Evolutionary conservation across 1,140 invertebrate species (phyloP).

Genomic region (Muscidifurax raptorellus): DNA sequence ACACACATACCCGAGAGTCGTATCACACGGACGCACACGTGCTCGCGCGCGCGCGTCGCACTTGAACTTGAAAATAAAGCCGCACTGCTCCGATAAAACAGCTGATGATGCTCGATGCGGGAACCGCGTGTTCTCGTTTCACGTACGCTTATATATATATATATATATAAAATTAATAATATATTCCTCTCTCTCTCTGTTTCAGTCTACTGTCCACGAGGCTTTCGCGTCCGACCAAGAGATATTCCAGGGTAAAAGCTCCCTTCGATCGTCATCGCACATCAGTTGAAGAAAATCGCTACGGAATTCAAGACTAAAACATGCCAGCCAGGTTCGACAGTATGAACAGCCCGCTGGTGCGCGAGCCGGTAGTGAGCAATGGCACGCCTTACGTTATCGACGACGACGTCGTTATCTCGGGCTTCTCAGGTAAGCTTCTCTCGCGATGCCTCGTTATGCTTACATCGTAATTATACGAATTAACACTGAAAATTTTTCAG

Average conservation of each 20-base stretch:
- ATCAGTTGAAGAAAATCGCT: background rate
- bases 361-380: conserved; percentile 60
- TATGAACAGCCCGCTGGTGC: conserved; percentile 65
- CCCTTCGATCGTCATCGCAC: too few species aligned
- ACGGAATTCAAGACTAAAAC: conserved; percentile 55
- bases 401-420: conserved; percentile 91
- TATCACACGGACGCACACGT: background rate
- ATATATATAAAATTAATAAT: background rate
- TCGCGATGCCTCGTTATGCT: too few species aligned
- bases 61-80: conserved; percentile 39
- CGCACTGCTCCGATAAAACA: background rate
- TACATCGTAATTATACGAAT: too few species aligned
- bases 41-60: background rate
- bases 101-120: background rate
- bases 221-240: conserved; percentile 58
- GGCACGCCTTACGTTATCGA: conserved; percentile 65
- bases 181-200: conserved; percentile 55
- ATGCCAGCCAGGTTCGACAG: conserved; percentile 80
- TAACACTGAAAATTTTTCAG: too few species aligned
- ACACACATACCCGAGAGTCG: background rate
- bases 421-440: conserved; percentile 82
- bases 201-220: conserved; percentile 67
- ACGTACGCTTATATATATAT: too few species aligned
- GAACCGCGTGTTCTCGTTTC: background rate
- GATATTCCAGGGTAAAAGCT: background rate